Evolutionary conservation across 37 sponge, comb jelly and placozoan species (phyloP).

Genomic region (Mnemiopsis leidyi): DNA sequence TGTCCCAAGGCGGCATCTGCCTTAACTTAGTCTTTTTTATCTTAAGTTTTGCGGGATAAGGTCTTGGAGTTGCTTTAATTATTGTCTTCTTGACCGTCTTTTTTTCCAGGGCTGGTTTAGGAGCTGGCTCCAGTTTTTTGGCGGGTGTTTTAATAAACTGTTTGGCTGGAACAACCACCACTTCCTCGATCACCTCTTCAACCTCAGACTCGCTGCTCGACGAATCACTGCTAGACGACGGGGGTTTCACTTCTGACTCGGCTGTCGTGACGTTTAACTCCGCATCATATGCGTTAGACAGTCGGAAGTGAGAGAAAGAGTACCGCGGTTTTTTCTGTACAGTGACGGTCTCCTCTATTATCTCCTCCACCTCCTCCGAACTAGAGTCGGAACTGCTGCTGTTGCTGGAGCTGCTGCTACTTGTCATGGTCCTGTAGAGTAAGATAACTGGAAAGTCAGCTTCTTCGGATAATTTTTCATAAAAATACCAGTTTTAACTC

Average conservation of each 20-base stretch:
- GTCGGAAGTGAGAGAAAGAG: neutral
- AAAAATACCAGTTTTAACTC: too few relatives aligned
- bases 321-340: neutral
- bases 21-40: neutral
- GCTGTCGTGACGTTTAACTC: neutral
- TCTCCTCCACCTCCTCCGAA: neutral
- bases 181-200: neutral
- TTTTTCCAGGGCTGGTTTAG: neutral
- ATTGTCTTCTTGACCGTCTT: neutral
- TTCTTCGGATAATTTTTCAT: too few relatives aligned
- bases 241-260: neutral
- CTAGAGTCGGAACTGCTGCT: neutral
- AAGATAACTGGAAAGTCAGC: too few relatives aligned
- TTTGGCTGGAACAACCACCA: neutral
- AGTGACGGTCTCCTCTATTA: neutral
- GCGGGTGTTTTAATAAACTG: conserved; percentile 1
- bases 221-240: neutral
- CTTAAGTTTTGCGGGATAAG: neutral
- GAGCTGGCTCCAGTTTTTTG: neutral
- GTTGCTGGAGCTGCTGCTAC: neutral
- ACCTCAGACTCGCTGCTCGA: neutral
- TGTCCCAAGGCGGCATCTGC: neutral
- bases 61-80: neutral
- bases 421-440: neutral
- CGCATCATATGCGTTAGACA: neutral